Conservation (phyloP, 2,797 vertebrate genomes). For the Linurgus olivaceus region DNA sequence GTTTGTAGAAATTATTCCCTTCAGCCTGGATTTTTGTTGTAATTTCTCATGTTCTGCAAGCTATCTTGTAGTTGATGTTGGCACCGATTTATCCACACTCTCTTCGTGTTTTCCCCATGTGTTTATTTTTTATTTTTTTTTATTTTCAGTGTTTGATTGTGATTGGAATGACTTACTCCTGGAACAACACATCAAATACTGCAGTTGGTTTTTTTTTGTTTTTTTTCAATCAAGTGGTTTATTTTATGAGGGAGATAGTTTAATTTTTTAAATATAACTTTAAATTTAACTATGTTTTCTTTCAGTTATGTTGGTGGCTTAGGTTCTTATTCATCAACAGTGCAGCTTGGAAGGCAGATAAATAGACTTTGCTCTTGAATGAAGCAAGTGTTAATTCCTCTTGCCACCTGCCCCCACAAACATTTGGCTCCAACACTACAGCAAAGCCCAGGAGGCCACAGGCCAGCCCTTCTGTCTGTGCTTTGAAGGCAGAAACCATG, state of each 20-base stretch:
- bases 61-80: neutral
- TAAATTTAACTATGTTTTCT: neutral
- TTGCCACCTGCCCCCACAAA: conserved; percentile 29
- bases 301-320: neutral
- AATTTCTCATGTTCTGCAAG: neutral
- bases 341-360: neutral
- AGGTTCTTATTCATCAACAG: neutral
- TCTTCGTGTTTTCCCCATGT: neutral
- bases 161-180: neutral
- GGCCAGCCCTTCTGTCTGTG: neutral
- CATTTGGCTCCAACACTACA: neutral
- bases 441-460: neutral
- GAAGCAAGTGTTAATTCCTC: conserved; percentile 34
- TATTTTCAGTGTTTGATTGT: neutral
- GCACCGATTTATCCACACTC: neutral
- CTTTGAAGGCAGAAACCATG: neutral
- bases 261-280: too few relatives aligned
- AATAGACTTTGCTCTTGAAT: conserved; percentile 28
- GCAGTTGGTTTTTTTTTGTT: too few relatives aligned
- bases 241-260: neutral
- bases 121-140: neutral
- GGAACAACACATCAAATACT: neutral
- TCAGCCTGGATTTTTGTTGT: neutral
- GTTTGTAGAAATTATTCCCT: neutral
- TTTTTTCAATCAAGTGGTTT: neutral